A percentile compares a stretch with the other conserved stretches of the same genome.
Evolutionary conservation across 2,113 vertebrate species (phyloP).

Genomic region (Gallinago media): DNA sequence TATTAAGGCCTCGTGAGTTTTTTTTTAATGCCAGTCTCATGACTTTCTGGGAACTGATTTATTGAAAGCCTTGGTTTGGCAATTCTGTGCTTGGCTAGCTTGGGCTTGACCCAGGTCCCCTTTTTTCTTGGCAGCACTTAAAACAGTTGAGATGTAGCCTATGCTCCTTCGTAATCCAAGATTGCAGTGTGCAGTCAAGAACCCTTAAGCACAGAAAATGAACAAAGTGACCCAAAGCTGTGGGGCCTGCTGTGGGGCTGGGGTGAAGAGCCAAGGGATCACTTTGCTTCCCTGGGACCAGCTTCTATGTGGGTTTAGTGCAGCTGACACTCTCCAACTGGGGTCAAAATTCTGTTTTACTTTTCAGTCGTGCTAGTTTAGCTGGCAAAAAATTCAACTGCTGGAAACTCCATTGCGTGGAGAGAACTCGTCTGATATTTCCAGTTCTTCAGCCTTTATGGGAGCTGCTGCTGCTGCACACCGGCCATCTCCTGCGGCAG

Average conservation of each 20-base stretch:
- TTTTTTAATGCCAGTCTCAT: conserved; percentile 16
- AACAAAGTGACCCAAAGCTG: not conserved
- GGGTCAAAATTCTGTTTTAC: not conserved
- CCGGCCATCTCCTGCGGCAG: not conserved
- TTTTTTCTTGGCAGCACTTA: conserved; percentile 53
- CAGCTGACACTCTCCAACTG: not conserved
- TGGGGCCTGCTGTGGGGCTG: not conserved
- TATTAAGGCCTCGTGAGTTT: not conserved
- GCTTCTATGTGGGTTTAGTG: not conserved
- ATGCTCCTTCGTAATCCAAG: conserved; percentile 25
- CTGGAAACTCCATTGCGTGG: not conserved
- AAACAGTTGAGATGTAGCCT: conserved; percentile 23
- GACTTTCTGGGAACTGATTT: conserved; percentile 54
- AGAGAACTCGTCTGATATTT: not conserved
- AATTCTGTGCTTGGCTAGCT: conserved; percentile 34
- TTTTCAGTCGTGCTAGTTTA: not conserved
- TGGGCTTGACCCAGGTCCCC: conserved; percentile 22
- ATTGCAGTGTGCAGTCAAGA: not conserved
- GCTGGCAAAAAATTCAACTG: not conserved
- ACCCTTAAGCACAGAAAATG: not conserved
- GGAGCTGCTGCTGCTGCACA: not conserved
- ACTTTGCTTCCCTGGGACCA: not conserved
- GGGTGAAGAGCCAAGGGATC: not conserved
- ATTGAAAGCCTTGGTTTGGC: conserved; percentile 47
- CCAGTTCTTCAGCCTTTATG: conserved; percentile 4